Conservation (phyloP, 2,113 vertebrate genomes). For the Thunnus thynnus region DNA sequence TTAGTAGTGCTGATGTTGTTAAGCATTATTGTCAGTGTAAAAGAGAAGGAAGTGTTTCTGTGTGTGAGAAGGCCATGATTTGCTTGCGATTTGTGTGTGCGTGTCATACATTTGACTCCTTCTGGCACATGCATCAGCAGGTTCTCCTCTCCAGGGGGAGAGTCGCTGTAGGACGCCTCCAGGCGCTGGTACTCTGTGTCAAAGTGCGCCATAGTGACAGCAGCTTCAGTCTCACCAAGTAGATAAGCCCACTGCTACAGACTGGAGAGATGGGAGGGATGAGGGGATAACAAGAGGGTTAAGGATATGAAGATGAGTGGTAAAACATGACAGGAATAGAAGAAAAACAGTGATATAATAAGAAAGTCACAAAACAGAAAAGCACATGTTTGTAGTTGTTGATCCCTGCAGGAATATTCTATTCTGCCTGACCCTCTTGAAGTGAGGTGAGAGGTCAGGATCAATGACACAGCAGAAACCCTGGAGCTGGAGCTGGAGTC, state of each 20-base stretch:
- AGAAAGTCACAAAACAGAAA: no score
- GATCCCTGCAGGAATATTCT: neutral
- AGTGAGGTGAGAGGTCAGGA: slow-evolving; percentile 4
- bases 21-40: neutral
- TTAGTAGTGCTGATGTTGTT: slow-evolving; percentile 18
- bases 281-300: neutral
- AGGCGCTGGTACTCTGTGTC: slow-evolving; percentile 96
- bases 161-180: slow-evolving; percentile 95
- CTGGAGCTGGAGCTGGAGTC: neutral
- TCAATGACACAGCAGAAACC: neutral
- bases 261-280: slow-evolving; percentile 35
- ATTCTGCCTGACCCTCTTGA: neutral
- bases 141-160: slow-evolving; percentile 94
- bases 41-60: neutral
- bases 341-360: neutral
- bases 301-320: neutral
- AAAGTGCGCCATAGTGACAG: slow-evolving; percentile 90
- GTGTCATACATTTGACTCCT: slow-evolving; percentile 91
- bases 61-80: neutral
- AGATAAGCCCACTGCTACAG: slow-evolving; percentile 54
- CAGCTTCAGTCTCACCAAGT: slow-evolving; percentile 53
- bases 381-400: no score
- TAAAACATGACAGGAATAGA: neutral
- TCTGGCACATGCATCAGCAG: slow-evolving; percentile 94
- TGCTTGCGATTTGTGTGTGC: slow-evolving; percentile 6